Conservation (phyloP, 2,797 vertebrate genomes). For the Masticophis lateralis region DNA sequence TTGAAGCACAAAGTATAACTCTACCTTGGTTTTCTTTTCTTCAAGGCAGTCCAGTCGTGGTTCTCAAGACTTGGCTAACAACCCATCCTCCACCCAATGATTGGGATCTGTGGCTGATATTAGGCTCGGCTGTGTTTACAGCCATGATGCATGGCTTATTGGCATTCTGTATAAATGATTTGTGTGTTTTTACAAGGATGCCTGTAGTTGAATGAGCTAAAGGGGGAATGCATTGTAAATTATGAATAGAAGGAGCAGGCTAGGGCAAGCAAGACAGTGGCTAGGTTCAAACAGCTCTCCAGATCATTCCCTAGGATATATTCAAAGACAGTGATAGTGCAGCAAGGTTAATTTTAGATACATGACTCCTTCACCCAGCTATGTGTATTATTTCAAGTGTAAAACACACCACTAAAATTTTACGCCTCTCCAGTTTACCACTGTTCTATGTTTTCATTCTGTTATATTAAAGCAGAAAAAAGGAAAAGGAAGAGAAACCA, state of each 20-base stretch:
- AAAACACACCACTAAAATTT: background rate
- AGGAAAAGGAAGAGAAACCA: background rate
- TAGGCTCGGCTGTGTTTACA: background rate
- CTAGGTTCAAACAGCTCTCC: background rate
- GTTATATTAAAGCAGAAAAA: background rate
- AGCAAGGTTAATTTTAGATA: background rate
- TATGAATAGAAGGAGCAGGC: background rate
- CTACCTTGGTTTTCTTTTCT: background rate
- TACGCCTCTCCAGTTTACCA: background rate
- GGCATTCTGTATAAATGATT: background rate
- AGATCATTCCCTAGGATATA: background rate
- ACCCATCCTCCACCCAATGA: background rate
- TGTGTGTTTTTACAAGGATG: background rate
- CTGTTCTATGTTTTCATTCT: background rate
- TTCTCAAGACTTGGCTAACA: background rate
- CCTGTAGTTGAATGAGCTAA: background rate
- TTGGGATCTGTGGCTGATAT: background rate
- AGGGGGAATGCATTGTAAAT: background rate
- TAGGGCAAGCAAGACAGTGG: background rate
- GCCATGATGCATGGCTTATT: background rate
- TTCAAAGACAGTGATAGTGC: background rate
- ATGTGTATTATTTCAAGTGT: background rate
- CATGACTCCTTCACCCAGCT: background rate
- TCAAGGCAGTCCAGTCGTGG: background rate
- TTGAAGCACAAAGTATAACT: background rate